These are phyloP conservation scores for Hydra vulgaris DNA, from an alignment of 30 jellyfish, hydroid and myxozoan species.

Conservation along the genomic window DNA sequence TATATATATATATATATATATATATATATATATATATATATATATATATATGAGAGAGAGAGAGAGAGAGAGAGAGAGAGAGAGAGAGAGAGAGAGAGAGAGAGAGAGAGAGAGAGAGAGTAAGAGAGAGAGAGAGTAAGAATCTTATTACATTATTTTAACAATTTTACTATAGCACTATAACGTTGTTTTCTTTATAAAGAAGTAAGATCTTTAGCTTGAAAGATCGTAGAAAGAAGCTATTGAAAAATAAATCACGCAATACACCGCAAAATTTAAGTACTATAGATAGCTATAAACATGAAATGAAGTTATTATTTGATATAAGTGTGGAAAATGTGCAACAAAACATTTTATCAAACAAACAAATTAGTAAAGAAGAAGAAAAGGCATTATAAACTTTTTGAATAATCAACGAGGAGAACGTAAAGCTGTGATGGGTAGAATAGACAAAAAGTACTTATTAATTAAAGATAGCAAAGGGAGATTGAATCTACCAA, in stretches of 20 bases:
- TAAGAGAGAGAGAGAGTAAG: neutral
- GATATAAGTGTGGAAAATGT: neutral
- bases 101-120: neutral
- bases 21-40: too few species aligned
- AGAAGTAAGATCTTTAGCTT: neutral
- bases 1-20: too few species aligned
- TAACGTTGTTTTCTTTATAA: neutral
- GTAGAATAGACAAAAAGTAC: neutral
- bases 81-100: neutral
- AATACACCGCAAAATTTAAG: neutral
- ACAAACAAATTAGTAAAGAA: neutral
- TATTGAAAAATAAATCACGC: neutral
- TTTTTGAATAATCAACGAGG: neutral
- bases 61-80: too few species aligned
- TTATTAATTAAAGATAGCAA: neutral
- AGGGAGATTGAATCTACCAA: neutral
- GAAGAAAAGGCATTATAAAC: neutral
- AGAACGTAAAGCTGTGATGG: neutral
- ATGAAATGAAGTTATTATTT: neutral
- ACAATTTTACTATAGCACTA: neutral
- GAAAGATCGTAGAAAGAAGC: neutral
- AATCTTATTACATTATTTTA: neutral
- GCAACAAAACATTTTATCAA: neutral
- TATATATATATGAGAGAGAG: too few species aligned
- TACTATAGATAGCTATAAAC: neutral